Conservation (phyloP, 2,888 invertebrate genomes). For the Pantelozetes paolii region DNA sequence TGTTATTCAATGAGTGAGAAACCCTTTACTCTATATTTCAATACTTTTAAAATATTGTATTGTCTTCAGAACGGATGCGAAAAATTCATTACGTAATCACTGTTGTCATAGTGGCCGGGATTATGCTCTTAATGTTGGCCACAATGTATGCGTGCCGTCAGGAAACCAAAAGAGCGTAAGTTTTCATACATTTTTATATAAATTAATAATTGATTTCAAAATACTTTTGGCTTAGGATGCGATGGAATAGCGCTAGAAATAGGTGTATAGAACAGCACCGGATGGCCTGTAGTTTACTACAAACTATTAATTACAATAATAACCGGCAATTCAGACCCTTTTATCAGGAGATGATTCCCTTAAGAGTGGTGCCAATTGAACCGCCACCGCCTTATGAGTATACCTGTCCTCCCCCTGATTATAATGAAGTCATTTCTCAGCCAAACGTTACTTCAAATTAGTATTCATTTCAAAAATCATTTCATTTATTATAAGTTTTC, state of each 20-base stretch:
- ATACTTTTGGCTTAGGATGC: neutral
- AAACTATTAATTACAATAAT: neutral
- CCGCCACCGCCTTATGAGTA: slow-evolving; percentile 10
- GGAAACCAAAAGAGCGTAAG: slow-evolving; percentile 29
- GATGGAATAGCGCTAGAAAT: neutral
- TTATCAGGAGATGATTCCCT: neutral
- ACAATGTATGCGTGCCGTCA: slow-evolving; percentile 29
- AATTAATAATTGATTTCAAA: neutral
- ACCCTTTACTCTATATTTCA: neutral
- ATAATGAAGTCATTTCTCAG: slow-evolving; percentile 1
- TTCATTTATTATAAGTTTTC: neutral
- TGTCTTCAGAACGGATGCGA: neutral
- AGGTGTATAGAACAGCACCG: neutral
- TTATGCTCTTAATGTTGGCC: neutral
- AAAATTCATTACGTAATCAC: slow-evolving; percentile 23
- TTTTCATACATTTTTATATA: neutral
- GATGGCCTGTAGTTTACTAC: slow-evolving; percentile 8
- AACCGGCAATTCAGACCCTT: neutral
- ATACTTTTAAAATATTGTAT: neutral
- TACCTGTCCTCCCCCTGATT: slow-evolving; percentile 8
- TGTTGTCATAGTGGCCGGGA: neutral
- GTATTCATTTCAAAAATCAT: neutral
- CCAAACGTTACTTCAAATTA: neutral
- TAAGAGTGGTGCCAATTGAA: neutral
- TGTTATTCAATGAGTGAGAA: neutral